phyloP scores from a whole-genome alignment of 2,888 invertebrate genomes.

The Sylvicola cinctus region DNA sequence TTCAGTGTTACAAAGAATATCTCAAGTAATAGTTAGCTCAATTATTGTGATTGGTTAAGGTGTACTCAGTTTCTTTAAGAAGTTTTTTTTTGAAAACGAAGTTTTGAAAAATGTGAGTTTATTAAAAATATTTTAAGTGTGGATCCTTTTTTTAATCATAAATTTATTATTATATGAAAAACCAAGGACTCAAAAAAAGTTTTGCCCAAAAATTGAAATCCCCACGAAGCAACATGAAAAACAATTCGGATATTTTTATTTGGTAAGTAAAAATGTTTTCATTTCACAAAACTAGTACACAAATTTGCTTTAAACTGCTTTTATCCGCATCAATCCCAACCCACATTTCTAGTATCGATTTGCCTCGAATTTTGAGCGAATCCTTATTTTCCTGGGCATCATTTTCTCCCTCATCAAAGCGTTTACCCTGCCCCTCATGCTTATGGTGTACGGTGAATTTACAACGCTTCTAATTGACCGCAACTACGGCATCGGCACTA shows the following conservation, averaged over 20 bases:
- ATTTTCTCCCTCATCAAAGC: slow-evolving; percentile 38
- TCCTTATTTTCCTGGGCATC: slow-evolving; percentile 32
- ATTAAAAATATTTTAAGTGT: no score
- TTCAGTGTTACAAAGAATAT: no score
- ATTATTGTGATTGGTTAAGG: no score
- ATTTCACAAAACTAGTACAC: no score
- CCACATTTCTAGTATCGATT: slow-evolving; percentile 28
- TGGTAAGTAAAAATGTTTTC: neutral
- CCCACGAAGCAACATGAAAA: neutral
- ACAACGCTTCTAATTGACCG: slow-evolving; percentile 47
- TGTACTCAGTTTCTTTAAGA: no score
- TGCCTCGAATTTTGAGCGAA: slow-evolving; percentile 35
- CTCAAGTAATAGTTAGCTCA: no score
- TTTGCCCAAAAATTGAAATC: no score
- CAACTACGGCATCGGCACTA: slow-evolving; percentile 33
- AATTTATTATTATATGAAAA: no score
- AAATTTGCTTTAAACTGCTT: neutral
- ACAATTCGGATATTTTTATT: slow-evolving; percentile 1
- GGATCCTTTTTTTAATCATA: no score
- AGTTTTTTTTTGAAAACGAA: no score
- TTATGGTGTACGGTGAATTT: slow-evolving; percentile 53
- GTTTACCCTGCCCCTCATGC: slow-evolving; percentile 41
- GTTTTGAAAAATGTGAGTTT: no score
- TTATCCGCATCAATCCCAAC: neutral
- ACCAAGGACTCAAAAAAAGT: no score